phyloP scores from a whole-genome alignment of 2,797 vertebrate species.

The Pogonophryne albipinna region DNA sequence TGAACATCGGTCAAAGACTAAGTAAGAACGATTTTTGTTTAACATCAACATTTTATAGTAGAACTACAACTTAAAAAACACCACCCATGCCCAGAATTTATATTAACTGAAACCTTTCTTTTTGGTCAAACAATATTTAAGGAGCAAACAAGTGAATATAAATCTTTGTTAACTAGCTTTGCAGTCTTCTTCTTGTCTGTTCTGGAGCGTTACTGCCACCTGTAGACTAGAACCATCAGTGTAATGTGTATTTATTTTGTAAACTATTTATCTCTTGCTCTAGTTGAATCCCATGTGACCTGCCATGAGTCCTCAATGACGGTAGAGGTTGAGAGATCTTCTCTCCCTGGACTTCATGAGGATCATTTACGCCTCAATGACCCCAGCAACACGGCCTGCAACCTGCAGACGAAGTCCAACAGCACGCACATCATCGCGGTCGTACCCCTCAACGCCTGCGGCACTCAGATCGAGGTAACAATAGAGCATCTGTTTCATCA shows the following conservation, averaged over 20 bases:
- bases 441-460: conserved; percentile 79
- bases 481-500: background rate
- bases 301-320: conserved; percentile 74
- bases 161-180: too few relatives aligned
- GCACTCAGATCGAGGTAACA: conserved; percentile 77
- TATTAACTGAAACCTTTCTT: too few relatives aligned
- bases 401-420: conserved; percentile 68
- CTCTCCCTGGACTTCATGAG: conserved; percentile 51
- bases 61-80: background rate
- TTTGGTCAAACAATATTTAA: background rate
- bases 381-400: conserved; percentile 65
- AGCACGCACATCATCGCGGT: conserved; percentile 68
- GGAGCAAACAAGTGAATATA: too few relatives aligned
- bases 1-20: conserved; percentile 21
- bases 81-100: background rate
- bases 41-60: background rate
- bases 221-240: too few relatives aligned
- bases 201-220: too few relatives aligned
- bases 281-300: conserved; percentile 67
- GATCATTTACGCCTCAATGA: conserved; percentile 75
- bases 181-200: too few relatives aligned
- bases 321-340: conserved; percentile 63
- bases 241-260: background rate
- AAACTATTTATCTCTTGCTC: background rate
- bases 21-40: conserved; percentile 10